Evolutionary conservation across 2,797 vertebrate species (phyloP).

Genomic region (Cygnus olor): DNA sequence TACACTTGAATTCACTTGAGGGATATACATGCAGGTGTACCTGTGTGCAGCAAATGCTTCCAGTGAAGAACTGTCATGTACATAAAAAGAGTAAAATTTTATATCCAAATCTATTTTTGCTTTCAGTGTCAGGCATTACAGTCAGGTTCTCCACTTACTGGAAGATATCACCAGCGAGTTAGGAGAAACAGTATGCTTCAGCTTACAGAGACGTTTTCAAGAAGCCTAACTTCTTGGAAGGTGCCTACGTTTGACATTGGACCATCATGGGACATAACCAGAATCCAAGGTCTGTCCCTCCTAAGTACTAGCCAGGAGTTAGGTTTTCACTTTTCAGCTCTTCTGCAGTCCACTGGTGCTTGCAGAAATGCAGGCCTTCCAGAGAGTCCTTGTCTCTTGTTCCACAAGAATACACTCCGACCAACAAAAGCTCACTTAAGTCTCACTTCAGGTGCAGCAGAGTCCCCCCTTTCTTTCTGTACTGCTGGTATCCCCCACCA

Average conservation of each 20-base stretch:
- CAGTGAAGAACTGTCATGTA: not conserved
- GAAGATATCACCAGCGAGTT: not conserved
- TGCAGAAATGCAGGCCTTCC: not conserved
- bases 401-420: not conserved
- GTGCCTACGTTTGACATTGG: not conserved
- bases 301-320: not conserved
- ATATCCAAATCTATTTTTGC: slow-evolving; percentile 25
- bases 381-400: not conserved
- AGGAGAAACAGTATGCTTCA: not conserved
- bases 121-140: not conserved
- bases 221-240: not conserved
- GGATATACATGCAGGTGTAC: not conserved
- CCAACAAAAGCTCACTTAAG: not conserved
- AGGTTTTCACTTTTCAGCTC: not conserved
- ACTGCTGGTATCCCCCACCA: not conserved
- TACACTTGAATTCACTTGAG: slow-evolving; percentile 25
- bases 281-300: not conserved
- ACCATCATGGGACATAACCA: not conserved
- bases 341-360: not conserved
- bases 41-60: not conserved
- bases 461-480: not conserved
- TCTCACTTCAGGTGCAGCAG: not conserved
- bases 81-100: not conserved
- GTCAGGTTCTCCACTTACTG: not conserved
- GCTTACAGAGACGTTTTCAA: not conserved